Conservation (phyloP, 2,113 vertebrate species). For the Nothoprocta pentlandii region DNA sequence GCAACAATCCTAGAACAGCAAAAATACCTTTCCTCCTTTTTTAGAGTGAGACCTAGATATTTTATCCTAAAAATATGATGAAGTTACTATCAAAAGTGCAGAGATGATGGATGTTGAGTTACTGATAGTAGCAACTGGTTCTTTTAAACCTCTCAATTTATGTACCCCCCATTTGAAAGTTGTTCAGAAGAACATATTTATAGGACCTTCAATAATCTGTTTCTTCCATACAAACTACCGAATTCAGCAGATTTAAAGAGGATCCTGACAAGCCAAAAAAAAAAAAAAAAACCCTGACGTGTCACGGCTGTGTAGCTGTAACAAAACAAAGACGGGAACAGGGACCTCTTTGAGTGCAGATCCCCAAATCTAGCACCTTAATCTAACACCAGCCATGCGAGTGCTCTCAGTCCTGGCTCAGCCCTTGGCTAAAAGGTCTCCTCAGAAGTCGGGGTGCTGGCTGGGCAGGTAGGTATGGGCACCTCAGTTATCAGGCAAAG, state of each 20-base stretch:
- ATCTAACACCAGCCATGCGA: neutral
- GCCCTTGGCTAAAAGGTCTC: neutral
- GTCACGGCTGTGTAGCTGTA: neutral
- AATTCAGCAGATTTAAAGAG: neutral
- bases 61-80: neutral
- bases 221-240: neutral
- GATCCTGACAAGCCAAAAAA: neutral
- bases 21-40: neutral
- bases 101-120: neutral
- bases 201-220: neutral
- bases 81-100: neutral
- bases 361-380: neutral
- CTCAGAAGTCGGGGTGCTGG: neutral
- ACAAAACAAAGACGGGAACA: neutral
- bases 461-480: neutral
- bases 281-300: neutral
- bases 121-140: neutral
- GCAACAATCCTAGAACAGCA: neutral
- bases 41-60: neutral
- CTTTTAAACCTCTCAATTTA: neutral
- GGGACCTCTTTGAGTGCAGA: neutral
- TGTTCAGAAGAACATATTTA: neutral
- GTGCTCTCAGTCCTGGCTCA: neutral
- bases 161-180: neutral
- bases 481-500: neutral